Evolutionary conservation across 2,888 invertebrate genomes (phyloP), one percentile per base, ranked within the genome.

Genomic region (Bellardia bayeri): DNA sequence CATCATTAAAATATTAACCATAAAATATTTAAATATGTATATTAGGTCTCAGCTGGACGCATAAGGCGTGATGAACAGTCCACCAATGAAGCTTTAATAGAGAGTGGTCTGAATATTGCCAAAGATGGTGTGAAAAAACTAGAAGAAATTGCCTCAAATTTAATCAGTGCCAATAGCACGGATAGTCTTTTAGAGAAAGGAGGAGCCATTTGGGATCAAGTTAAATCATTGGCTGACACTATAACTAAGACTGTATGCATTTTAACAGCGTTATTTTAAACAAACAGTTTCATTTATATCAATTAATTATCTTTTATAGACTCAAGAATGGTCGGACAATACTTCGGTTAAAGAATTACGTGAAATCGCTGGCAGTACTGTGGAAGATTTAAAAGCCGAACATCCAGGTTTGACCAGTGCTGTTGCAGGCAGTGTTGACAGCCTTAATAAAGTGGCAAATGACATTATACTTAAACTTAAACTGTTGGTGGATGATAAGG

Each of bases 311-410:
- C 42, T 37, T 11, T 3, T 7, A 30, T 7, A 75, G 75, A 75
- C 75, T 6, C n/a, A 75, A 33, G 63, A 61, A 61, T 75, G 63
- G 75, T 30, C 61, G 14, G 75, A 75, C 8, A 75, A 75, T 49
- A 33, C 45, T 8, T 63, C 63, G 6, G 49, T 63, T 33, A 61
- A 75, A 9, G 75, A 75, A 63, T 49, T 75, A 16, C 61, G 49
- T 37, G 75, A 75, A 49, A 75, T 75, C 1, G 45, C 49, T 23
- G 49, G 30, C 8, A 58, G 58, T 61, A 40, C 74, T 3, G 30
- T 75, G 4, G 13, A 75, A 5, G 49, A 30, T 11, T 63, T 75
- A 13, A 37, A 61, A 45, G 23, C 45, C 0, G 61, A 75, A 0
- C 63, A 75, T 75, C 75, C 75, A 0, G 45, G 40, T 9, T 49